Percentiles rank a stretch among this genome's conserved stretches.
Evolutionary conservation across 2,113 vertebrate genomes (phyloP).

Genomic region (Setophaga coronata): DNA sequence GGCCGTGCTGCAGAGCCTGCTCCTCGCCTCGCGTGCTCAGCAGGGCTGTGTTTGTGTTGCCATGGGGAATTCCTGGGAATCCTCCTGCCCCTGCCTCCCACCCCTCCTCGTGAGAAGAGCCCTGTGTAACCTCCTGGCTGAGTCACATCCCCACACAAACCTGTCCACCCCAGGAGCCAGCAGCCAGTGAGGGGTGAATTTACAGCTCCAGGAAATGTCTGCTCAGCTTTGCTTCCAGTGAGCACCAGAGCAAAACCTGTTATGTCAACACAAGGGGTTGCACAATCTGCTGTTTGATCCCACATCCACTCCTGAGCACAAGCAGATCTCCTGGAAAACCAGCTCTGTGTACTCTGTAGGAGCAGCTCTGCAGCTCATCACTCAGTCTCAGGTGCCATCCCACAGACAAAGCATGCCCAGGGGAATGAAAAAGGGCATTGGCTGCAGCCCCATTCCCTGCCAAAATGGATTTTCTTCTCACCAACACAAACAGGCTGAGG

Average conservation of each 20-base stretch:
- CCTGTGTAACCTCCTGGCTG: neutral
- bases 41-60: neutral
- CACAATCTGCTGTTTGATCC: neutral
- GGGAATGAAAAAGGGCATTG: neutral
- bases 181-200: neutral
- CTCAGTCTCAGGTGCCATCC: neutral
- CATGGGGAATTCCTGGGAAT: neutral
- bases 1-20: neutral
- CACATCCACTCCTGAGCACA: neutral
- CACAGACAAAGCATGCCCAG: neutral
- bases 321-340: neutral
- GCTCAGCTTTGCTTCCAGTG: neutral
- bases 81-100: neutral
- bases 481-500: neutral
- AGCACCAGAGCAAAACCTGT: neutral
- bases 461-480: neutral
- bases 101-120: neutral
- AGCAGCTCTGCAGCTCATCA: neutral
- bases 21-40: rapidly evolving
- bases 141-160: slow-evolving; percentile 10
- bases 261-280: neutral
- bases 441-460: rapidly evolving
- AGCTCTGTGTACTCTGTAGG: rapidly evolving
- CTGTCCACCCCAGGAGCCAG: neutral
- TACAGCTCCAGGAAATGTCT: slow-evolving; percentile 15